phyloP scores from a whole-genome alignment of 2,888 invertebrate species.

The Tinea pellionella region DNA sequence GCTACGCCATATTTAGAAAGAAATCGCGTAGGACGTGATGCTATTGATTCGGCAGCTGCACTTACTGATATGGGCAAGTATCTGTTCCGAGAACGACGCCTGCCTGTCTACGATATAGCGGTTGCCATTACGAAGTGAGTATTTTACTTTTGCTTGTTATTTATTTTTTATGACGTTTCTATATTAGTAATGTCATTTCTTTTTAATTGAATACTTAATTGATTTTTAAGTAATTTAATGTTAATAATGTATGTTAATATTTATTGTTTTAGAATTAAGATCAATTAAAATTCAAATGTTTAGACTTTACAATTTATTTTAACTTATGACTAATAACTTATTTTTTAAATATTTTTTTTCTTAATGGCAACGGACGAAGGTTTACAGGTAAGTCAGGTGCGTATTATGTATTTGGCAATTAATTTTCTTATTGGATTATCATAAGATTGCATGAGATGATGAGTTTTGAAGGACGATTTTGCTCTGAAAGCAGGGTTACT shows the following conservation, averaged over 20 bases:
- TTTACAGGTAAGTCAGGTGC: background rate
- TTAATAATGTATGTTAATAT: background rate
- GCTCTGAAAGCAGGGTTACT: background rate
- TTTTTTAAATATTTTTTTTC: background rate
- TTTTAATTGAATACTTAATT: background rate
- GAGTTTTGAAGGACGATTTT: background rate
- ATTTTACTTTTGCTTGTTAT: slow-evolving; percentile 14
- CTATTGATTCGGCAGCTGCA: slow-evolving; percentile 94
- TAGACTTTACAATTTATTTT: background rate
- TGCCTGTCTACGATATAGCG: slow-evolving; percentile 95
- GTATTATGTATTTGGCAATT: background rate
- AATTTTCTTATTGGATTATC: too few species aligned
- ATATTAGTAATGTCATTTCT: background rate
- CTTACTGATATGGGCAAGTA: slow-evolving; percentile 98
- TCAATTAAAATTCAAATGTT: background rate
- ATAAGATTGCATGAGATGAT: background rate
- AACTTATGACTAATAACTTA: background rate
- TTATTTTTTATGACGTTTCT: background rate
- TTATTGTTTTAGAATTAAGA: background rate
- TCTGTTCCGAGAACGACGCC: slow-evolving; percentile 91
- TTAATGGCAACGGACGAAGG: background rate
- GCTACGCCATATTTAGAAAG: slow-evolving; percentile 95
- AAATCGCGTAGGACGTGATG: slow-evolving; percentile 92
- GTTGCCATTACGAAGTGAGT: slow-evolving; percentile 96
- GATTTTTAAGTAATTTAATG: background rate